Evolutionary conservation across 2,797 vertebrate genomes (phyloP), one percentile per base, ranked within the genome.

Genomic region (Vespertilio murinus): DNA sequence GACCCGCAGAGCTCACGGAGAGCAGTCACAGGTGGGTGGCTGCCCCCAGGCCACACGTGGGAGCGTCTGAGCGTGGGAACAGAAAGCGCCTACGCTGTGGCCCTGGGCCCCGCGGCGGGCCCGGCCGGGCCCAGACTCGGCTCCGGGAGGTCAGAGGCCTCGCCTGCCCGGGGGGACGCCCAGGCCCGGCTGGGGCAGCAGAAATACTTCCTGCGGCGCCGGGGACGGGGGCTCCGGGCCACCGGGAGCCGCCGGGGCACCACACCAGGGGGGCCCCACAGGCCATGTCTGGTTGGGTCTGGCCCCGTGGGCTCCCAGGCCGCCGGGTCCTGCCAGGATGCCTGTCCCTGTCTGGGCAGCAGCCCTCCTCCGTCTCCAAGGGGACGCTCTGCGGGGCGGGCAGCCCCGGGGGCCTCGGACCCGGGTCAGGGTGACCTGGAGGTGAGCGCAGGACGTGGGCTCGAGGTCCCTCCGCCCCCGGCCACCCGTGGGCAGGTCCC

Each of bases 391-490:
- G 5, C n/a, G 52, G 42, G 2, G 28, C 42, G 67, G 49, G 6
- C 18, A 30, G 65, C 28, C 18, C 47, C 14, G 0, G 23, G 2
- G 22, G 10, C 2, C 11, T n/a, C 12, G 52, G 20, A 40, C 6
- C 2, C 5, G 10, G 38, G 22, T 17, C 33, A 1, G 42, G 33
- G 49, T 45, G 18, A 40, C 14, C 67, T 52, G 28, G 61, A 8
- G 17, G 40, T 22, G 1, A 61, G n/a, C 0, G 0, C 30, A 42
- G 30, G 30, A 12, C 6, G 20, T 17, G 23, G 33, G 17, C 30
- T 54, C 0, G 0, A n/a, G 49, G 64, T 5, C 18, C 16, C 20
- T 30, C 12, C 18, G 42, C 13, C 8, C 0, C 8, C 0, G 11
- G 5, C 47, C 2, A 0, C 61, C 56, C 17, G 23, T 3, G 13